Evolutionary conservation across 2,113 vertebrate genomes (phyloP).

Genomic region (Elephas maximus): DNA sequence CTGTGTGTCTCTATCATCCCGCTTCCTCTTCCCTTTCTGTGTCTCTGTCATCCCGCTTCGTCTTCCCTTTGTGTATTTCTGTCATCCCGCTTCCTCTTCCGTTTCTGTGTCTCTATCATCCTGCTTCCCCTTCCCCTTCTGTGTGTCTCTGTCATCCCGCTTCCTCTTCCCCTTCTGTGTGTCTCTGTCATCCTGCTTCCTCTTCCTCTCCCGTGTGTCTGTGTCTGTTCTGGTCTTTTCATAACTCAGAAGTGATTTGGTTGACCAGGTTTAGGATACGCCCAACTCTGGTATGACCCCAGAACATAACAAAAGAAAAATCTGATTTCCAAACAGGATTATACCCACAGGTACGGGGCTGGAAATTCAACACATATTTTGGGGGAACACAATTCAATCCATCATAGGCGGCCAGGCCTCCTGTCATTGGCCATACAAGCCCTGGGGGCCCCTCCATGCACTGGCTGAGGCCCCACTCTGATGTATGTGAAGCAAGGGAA

Average conservation of each 20-base stretch:
- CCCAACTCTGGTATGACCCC: not conserved
- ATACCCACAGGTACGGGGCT: not conserved
- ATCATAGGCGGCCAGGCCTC: not conserved
- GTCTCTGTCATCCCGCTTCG: not conserved
- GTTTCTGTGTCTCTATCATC: too few species aligned
- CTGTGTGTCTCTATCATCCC: too few species aligned
- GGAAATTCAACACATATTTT: not conserved
- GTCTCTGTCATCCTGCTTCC: not conserved
- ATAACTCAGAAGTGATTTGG: not conserved
- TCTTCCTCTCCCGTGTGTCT: not conserved
- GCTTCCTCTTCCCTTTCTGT: too few species aligned
- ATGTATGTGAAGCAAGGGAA: not conserved
- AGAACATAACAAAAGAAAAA: not conserved
- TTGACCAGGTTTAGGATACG: not conserved
- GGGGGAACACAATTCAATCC: not conserved
- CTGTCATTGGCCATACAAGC: not conserved
- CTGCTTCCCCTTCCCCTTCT: not conserved
- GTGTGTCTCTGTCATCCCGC: too few species aligned
- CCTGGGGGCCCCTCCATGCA: not conserved
- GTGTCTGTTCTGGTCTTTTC: not conserved
- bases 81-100: too few species aligned
- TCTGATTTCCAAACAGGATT: not conserved
- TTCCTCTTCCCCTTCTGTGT: too few species aligned
- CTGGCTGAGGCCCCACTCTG: not conserved
- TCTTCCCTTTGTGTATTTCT: too few species aligned